Conservation (phyloP, 2,888 invertebrate genomes). For the Agrotis clavis region DNA sequence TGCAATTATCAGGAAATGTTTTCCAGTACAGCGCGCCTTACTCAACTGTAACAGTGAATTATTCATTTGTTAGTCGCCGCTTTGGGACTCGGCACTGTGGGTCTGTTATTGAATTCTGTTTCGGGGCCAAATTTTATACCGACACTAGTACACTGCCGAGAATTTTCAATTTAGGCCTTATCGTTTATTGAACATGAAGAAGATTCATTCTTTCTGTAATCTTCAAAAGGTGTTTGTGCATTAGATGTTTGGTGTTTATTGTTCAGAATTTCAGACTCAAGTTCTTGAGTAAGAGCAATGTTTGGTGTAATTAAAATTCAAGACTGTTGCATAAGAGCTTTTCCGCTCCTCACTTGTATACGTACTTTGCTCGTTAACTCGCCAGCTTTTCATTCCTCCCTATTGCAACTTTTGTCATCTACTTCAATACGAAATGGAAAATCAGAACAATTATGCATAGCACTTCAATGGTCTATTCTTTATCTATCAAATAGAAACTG, state of each 20-base stretch:
- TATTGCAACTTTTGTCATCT: background rate
- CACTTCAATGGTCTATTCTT: slow-evolving; percentile 5
- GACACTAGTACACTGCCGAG: background rate
- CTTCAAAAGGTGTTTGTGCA: background rate
- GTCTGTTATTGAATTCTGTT: slow-evolving; percentile 37
- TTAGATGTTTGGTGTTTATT: background rate
- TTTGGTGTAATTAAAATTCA: background rate
- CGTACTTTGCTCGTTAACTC: background rate
- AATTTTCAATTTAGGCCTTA: slow-evolving; percentile 6
- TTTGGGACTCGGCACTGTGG: slow-evolving; percentile 11
- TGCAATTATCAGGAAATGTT: slow-evolving; percentile 40
- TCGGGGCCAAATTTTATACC: background rate
- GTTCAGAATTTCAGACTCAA: background rate
- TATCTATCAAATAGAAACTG: slow-evolving; percentile 25
- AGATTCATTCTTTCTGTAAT: background rate
- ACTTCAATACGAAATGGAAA: slow-evolving; percentile 8
- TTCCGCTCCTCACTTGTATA: background rate
- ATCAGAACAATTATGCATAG: background rate
- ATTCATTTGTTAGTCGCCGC: slow-evolving; percentile 31
- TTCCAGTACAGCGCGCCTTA: slow-evolving; percentile 24
- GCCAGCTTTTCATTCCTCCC: slow-evolving; percentile 1
- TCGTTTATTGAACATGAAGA: slow-evolving; percentile 8
- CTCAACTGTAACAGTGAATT: slow-evolving; percentile 40
- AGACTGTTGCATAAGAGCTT: background rate
- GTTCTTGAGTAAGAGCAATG: background rate